Evolutionary conservation across 2,113 vertebrate genomes (phyloP).

Genomic region (Eurystomus gularis): DNA sequence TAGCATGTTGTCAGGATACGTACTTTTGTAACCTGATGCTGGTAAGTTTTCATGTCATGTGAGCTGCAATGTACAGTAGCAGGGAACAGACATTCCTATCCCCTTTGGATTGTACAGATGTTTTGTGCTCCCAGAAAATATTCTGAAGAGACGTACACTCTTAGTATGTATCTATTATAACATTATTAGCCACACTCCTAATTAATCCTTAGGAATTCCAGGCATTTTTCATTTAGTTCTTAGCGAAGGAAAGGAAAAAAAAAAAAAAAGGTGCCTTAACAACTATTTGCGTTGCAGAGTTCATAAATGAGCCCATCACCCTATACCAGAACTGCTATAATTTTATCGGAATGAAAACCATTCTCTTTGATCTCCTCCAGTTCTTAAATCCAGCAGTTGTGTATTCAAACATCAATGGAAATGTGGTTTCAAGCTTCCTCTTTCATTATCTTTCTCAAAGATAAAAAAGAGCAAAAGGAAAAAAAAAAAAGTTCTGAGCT

Average conservation of each 20-base stretch:
- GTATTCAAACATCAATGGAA: constrained; percentile 92
- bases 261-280: constrained; percentile 73
- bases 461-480: constrained; percentile 80
- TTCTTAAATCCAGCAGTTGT: constrained; percentile 92
- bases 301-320: constrained; percentile 84
- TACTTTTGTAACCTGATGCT: neutral
- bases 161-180: constrained; percentile 51
- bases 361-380: constrained; percentile 90
- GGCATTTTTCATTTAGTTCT: constrained; percentile 78
- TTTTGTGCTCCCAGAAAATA: neutral
- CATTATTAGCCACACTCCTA: constrained; percentile 80
- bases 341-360: constrained; percentile 84
- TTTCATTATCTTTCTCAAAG: constrained; percentile 94
- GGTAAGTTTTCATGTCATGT: neutral
- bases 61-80: neutral
- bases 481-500: constrained; percentile 71
- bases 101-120: neutral
- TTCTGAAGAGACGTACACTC: neutral
- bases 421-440: constrained; percentile 84
- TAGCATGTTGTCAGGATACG: neutral
- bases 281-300: constrained; percentile 81
- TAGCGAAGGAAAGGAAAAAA: constrained; percentile 43
- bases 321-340: constrained; percentile 77
- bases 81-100: neutral
- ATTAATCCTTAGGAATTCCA: constrained; percentile 82